Evolutionary conservation across 2,113 vertebrate genomes (phyloP).

Genomic region (Phyllostomus discolor): DNA sequence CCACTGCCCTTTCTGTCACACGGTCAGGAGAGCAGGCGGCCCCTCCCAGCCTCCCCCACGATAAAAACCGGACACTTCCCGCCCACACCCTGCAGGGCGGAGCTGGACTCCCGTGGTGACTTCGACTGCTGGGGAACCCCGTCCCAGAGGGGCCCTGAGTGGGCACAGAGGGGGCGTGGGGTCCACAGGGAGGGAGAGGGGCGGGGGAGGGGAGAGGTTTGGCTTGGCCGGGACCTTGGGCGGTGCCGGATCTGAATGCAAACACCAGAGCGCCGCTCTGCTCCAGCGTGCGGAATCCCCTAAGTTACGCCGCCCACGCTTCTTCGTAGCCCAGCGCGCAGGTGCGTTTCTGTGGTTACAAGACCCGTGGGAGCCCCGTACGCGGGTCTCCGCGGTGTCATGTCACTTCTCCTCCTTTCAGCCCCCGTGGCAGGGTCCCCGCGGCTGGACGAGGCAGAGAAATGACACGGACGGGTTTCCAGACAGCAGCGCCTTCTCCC

Average conservation of each 20-base stretch:
- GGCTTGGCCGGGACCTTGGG: accelerated
- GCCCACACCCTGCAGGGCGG: neutral
- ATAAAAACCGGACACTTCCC: neutral
- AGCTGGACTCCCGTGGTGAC: neutral
- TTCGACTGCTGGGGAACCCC: accelerated
- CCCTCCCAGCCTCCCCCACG: neutral
- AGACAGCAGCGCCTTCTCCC: neutral
- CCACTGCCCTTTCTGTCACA: too few species aligned
- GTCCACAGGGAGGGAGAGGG: accelerated
- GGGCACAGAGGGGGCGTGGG: accelerated
- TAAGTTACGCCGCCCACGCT: accelerated
- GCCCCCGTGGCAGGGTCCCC: accelerated
- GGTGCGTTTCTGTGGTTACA: too few species aligned
- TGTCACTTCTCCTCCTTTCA: accelerated
- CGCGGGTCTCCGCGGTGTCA: accelerated
- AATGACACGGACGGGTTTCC: accelerated
- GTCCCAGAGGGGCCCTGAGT: neutral
- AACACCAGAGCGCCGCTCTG: accelerated
- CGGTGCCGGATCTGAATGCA: neutral
- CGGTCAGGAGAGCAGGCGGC: neutral
- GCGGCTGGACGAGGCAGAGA: accelerated
- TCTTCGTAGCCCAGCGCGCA: accelerated
- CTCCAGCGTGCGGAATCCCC: accelerated
- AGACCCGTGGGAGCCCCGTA: neutral
- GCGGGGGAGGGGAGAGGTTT: neutral